These are phyloP conservation scores for Agonopterix subpropinquella DNA, from an alignment of 2,888 invertebrate species.

Conservation along the genomic window DNA sequence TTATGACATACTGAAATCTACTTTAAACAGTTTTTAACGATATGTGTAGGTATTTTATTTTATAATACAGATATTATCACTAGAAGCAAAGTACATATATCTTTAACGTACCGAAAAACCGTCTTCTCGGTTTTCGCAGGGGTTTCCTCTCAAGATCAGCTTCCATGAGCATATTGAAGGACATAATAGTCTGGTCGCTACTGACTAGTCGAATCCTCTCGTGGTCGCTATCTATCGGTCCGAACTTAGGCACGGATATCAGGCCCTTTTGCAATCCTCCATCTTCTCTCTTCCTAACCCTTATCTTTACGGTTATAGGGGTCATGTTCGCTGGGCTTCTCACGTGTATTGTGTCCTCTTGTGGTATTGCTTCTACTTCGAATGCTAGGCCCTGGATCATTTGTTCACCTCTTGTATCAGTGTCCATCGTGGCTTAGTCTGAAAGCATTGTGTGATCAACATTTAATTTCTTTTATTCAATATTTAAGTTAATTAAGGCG, in stretches of 20 bases:
- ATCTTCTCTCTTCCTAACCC: conserved; percentile 43
- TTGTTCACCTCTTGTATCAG: too few species aligned
- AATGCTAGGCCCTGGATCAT: conserved; percentile 24
- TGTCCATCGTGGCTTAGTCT: neutral
- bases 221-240: conserved; percentile 13
- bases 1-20: conserved; percentile 3
- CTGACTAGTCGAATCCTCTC: conserved; percentile 40
- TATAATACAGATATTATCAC: too few species aligned
- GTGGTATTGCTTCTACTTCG: conserved; percentile 46
- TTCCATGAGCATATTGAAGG: conserved; percentile 53
- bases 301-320: conserved; percentile 52
- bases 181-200: conserved; percentile 59
- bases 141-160: conserved; percentile 29
- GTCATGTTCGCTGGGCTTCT: conserved; percentile 24
- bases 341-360: conserved; percentile 21
- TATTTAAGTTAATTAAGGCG: too few species aligned
- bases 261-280: conserved; percentile 21
- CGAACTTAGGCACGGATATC: conserved; percentile 31
- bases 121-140: conserved; percentile 29
- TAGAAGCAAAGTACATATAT: neutral
- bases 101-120: conserved; percentile 24
- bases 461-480: neutral
- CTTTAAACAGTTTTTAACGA: conserved; percentile 3
- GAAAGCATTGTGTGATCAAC: conserved; percentile 4
- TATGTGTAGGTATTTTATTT: too few species aligned